Evolutionary conservation across 2,888 invertebrate genomes (phyloP), one percentile per base, ranked within the genome.

Genomic region (Aporophyla nigra): DNA sequence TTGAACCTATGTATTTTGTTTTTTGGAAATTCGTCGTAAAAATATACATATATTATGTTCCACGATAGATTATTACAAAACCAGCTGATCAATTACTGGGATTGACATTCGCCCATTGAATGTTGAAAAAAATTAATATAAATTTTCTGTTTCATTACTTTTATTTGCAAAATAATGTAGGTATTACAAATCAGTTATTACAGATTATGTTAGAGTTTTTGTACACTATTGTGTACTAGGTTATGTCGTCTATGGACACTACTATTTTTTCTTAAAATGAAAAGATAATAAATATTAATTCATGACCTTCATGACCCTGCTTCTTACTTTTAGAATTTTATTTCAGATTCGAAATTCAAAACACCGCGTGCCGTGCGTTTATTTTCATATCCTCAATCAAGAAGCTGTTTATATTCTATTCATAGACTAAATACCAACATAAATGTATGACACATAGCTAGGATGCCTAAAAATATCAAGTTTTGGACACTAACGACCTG

Each of bases 401-500:
- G 24, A 80, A 49, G 51, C 24, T 12, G 19, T 80, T 80, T 65
- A 75, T 66, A 80, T 70, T 61, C 66, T 51, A 56, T 49, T 51
- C 80, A 56, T 62, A 71, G 33, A 9, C 10, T n/a, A 33, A 51
- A 68, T 14, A 58, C n/a, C 27, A 59, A 63, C 54, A 33, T 56
- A 33, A 61, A 71, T 65, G 53, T 74, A 58, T 24, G 49, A n/a
- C 61, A 71, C 56, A 59, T 61, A 66, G 27, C 46, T 71, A 40
- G 63, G 58, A 68, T 66, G 54, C 65, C 84, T 71, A 73, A 71
- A 75, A 69, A 74, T 56, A 81, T 74, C 74, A 58, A 62, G 77
- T 77, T 82, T 84, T 75, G 74, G 72, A 40, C 70, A 75, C 83
- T 84, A 81, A 81, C 74, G 56, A 75, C 82, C 65, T 69, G 65